These are phyloP conservation scores for Argyresthia albistria DNA, from an alignment of 2,888 invertebrate genomes.

Conservation along the genomic window DNA sequence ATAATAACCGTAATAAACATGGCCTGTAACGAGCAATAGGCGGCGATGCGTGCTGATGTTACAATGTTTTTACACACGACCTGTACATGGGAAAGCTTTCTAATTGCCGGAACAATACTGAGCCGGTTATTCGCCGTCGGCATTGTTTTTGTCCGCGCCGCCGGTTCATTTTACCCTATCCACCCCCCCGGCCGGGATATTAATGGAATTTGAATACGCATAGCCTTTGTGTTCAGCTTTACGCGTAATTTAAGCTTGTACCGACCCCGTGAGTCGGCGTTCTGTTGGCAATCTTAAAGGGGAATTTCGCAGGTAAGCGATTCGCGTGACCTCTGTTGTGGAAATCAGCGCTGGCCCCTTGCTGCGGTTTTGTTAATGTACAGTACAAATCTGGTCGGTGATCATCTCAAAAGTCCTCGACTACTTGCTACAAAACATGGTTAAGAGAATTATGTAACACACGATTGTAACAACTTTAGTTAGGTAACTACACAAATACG, in stretches of 20 bases:
- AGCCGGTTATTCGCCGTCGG: constrained; percentile 71
- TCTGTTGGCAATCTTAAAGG: constrained; percentile 16
- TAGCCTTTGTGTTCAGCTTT: constrained; percentile 69
- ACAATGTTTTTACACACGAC: constrained; percentile 71
- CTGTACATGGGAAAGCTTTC: constrained; percentile 73
- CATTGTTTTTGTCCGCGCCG: constrained; percentile 68
- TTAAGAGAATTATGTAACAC: too few relatives aligned
- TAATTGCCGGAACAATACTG: constrained; percentile 73
- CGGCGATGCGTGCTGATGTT: constrained; percentile 71
- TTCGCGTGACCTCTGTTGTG: constrained; percentile 34
- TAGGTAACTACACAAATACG: too few relatives aligned
- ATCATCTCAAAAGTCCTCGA: too few relatives aligned
- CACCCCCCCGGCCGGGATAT: constrained; percentile 56
- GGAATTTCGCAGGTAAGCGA: constrained; percentile 44
- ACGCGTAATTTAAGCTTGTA: constrained; percentile 68
- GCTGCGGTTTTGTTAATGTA: not conserved
- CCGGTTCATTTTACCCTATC: constrained; percentile 69
- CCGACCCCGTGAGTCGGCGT: constrained; percentile 61
- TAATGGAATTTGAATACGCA: constrained; percentile 73
- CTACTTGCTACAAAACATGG: too few relatives aligned
- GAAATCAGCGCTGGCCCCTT: constrained; percentile 32
- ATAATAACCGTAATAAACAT: constrained; percentile 72
- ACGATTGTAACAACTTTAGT: too few relatives aligned
- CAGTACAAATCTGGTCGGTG: too few relatives aligned
- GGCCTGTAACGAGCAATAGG: constrained; percentile 70